Conservation (phyloP, 2,113 vertebrate genomes). For the Rhinolophus sinicus region DNA sequence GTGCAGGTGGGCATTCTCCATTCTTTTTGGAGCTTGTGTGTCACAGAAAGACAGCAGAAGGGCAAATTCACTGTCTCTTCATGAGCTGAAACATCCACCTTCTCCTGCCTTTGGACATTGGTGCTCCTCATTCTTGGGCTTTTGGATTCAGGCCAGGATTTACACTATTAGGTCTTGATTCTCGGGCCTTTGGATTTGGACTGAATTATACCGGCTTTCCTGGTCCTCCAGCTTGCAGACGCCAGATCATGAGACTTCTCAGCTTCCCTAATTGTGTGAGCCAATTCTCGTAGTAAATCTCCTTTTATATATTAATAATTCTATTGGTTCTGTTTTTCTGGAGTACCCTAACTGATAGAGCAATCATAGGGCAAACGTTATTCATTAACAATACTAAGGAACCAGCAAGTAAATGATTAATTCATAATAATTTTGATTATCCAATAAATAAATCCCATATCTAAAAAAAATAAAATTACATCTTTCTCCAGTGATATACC, state of each 20-base stretch:
- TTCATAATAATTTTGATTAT: constrained; percentile 7
- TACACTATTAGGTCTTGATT: background rate
- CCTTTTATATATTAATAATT: background rate
- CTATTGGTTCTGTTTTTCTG: background rate
- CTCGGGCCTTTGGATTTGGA: background rate
- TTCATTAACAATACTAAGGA: background rate
- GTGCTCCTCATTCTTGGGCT: background rate
- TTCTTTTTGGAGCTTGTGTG: background rate
- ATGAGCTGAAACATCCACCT: background rate
- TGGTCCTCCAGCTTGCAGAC: background rate
- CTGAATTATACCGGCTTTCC: background rate
- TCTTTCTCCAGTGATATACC: background rate
- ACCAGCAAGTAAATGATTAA: background rate
- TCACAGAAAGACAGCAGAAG: background rate
- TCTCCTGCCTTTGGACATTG: background rate
- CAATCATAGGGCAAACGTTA: background rate
- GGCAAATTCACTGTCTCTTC: background rate
- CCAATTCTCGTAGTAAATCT: background rate
- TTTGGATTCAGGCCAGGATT: background rate
- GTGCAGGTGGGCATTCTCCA: background rate
- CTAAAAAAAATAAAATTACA: background rate
- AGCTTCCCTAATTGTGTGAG: background rate
- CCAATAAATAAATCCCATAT: background rate
- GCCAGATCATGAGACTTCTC: background rate
- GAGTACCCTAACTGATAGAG: background rate